phyloP scores from a whole-genome alignment of 2,113 vertebrate genomes.

The Micronisus gabar region DNA sequence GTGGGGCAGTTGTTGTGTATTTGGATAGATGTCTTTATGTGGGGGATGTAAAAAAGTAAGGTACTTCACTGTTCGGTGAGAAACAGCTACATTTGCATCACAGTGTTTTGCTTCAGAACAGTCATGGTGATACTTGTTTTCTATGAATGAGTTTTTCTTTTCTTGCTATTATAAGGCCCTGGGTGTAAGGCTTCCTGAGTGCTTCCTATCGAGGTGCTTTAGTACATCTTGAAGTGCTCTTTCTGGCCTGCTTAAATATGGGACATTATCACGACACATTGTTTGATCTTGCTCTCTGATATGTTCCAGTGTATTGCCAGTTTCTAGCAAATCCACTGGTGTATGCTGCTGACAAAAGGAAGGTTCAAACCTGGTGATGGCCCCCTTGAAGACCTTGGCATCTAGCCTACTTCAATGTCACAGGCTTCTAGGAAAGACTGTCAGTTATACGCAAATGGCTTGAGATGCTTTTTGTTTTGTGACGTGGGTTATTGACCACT shows the following conservation, averaged over 20 bases:
- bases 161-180: not conserved
- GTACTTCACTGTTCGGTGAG: not conserved
- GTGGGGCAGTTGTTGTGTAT: not conserved
- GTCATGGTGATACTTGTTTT: not conserved
- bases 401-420: not conserved
- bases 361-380: not conserved
- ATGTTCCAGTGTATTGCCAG: not conserved
- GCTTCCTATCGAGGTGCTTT: not conserved
- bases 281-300: not conserved
- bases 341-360: not conserved
- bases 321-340: not conserved
- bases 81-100: not conserved
- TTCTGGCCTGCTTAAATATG: not conserved
- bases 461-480: constrained; percentile 27
- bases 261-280: not conserved
- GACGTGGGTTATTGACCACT: not conserved
- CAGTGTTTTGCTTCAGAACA: not conserved
- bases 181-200: not conserved
- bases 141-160: not conserved
- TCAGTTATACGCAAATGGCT: not conserved
- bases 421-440: not conserved
- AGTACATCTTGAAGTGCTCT: not conserved
- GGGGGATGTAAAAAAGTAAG: not conserved
- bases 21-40: not conserved
- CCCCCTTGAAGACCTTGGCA: not conserved